A percentile compares a stretch with the other conserved stretches of the same genome.
Conservation (phyloP, 1,140 invertebrate genomes). For the Ditylenchus dipsaci region DNA sequence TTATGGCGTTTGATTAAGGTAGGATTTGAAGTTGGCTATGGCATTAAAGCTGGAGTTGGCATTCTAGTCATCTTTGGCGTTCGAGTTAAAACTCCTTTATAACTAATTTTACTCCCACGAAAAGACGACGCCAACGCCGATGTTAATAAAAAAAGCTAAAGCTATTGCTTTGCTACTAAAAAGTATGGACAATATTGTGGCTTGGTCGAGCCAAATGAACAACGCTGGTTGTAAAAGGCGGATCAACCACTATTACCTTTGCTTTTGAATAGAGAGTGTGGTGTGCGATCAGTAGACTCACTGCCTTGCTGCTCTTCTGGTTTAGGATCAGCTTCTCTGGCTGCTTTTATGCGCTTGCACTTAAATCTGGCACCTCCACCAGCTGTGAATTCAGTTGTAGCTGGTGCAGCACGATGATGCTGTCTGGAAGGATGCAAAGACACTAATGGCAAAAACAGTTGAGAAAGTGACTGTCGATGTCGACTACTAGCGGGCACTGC, state of each 20-base stretch:
- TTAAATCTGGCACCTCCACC: not conserved
- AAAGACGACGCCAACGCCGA: no score
- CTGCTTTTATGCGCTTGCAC: constrained; percentile 3
- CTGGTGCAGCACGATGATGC: not conserved
- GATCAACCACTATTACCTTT: not conserved
- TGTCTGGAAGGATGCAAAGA: not conserved
- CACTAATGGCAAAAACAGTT: constrained; percentile 6
- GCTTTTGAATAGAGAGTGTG: not conserved
- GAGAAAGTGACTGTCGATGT: not conserved
- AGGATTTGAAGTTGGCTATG: no score
- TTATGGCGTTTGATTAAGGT: no score
- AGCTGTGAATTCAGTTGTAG: not conserved
- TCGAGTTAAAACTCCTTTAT: no score
- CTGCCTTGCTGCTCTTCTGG: not conserved
- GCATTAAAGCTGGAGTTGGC: no score
- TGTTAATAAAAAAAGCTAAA: no score
- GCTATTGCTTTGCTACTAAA: no score
- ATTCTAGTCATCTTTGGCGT: no score
- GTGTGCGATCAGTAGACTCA: not conserved
- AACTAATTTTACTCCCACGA: no score
- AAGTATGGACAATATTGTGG: no score
- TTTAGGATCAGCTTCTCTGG: not conserved
- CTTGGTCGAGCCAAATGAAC: no score
- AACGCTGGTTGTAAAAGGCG: no score
- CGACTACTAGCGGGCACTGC: not conserved